These are phyloP conservation scores for Molossus molossus DNA, from an alignment of 2,797 vertebrate genomes.

Conservation along the genomic window DNA sequence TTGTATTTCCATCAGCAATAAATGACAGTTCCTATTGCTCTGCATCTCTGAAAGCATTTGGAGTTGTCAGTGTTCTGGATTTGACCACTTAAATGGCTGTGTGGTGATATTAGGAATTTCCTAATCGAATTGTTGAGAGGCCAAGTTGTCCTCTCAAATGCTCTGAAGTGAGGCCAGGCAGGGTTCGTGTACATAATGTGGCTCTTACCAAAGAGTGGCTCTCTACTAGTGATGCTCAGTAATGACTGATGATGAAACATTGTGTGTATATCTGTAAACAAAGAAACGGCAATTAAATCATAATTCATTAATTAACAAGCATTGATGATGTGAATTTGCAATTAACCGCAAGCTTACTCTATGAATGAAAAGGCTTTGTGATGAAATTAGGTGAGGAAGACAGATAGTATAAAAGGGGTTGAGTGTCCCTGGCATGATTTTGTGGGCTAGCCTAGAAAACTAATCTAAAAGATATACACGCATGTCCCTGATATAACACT, in stretches of 20 bases:
- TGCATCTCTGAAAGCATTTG: conserved; percentile 2
- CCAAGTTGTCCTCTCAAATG: background rate
- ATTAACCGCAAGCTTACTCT: background rate
- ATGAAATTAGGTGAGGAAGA: conserved; percentile 49
- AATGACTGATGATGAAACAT: conserved; percentile 43
- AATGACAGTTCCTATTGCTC: conserved; percentile 26
- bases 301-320: conserved; percentile 70
- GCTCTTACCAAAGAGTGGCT: conserved; percentile 2
- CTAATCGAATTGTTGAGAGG: background rate
- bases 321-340: conserved; percentile 37
- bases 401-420: background rate
- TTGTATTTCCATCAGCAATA: background rate
- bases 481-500: background rate
- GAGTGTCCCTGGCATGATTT: conserved; percentile 48
- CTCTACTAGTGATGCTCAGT: background rate
- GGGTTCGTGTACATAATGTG: background rate
- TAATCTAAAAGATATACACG: background rate
- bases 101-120: background rate
- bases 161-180: background rate
- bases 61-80: background rate
- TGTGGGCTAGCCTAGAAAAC: background rate
- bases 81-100: background rate
- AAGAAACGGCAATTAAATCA: conserved; percentile 37
- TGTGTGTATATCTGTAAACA: conserved; percentile 24
- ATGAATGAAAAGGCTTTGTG: background rate